phyloP scores from a whole-genome alignment of 2,113 vertebrate genomes.

The Glareola pratincola region DNA sequence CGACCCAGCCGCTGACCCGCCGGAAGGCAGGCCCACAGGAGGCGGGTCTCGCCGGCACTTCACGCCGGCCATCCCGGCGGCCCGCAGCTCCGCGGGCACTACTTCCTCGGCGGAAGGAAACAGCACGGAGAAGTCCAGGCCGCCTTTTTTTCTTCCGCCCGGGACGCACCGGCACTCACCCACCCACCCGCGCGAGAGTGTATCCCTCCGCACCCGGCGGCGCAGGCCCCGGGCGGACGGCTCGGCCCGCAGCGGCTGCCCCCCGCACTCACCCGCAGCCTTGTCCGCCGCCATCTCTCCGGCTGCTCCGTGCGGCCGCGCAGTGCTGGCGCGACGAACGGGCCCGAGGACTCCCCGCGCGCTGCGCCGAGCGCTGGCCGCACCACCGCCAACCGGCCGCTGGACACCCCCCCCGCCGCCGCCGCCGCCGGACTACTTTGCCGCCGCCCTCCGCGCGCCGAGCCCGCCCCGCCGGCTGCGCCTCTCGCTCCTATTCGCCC shows the following conservation, averaged over 20 bases:
- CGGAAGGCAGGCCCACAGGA: background rate
- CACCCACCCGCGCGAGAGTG: background rate
- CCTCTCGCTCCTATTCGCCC: background rate
- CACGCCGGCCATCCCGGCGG: too few species aligned
- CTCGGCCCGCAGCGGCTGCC: background rate
- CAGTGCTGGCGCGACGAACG: background rate
- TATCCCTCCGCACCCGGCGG: background rate
- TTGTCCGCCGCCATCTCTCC: conserved; percentile 77
- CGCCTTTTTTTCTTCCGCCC: background rate
- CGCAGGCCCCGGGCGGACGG: background rate
- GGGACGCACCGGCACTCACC: background rate
- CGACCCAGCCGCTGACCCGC: background rate
- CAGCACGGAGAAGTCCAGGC: accelerated
- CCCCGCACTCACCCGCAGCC: conserved; percentile 66
- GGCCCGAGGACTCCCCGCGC: background rate
- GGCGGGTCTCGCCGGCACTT: background rate
- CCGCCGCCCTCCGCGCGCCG: background rate
- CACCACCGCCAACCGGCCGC: background rate
- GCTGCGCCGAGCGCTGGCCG: background rate
- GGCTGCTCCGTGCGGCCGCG: background rate
- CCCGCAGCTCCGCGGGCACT: background rate
- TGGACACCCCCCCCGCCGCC: too few species aligned
- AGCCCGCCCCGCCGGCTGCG: background rate
- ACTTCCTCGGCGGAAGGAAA: background rate
- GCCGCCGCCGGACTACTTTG: background rate